Base-by-base conservation (phyloP, 2,888 invertebrate species). In the Odontocolon sp. region DNA sequence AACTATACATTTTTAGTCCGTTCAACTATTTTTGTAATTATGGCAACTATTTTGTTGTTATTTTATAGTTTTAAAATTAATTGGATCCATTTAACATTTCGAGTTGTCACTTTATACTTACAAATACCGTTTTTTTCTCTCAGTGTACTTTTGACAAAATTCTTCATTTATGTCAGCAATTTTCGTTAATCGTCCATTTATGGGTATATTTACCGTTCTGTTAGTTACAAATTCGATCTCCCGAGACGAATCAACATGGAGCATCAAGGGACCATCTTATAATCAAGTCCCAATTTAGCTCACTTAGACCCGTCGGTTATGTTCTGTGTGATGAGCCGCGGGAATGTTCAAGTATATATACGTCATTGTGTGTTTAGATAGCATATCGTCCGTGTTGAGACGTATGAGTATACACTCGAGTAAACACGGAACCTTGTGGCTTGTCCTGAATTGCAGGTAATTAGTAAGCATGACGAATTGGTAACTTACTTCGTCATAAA, bases 401-500 rank as follows among this genome's bases (percentile, higher is more conserved):
- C n/a, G 31, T n/a, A 36, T 45, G 36, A 45, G 21, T 52, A 31
- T 54, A 31, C 26, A 36, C 33, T 36, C 33, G 26, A 64, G 64
- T 38, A 28, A 64, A 21, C 38, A 33, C 16, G 8, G 54, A 2
- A 21, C 16, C 18, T n/a, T n/a, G 33, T 54, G 54, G 3, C 18
- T 54, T 54, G 33, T 54, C 31, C 54, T n/a, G 18, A 64, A 68
- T 68, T 68, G 3, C 77, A 82, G 81, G 75, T 47, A 40, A 82
- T 85, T 21, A 61, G 68, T 36, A 82, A 83, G 45, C 76, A 80
- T 2, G 84, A 92, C 70, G 91, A 94, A 93, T 87, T 94, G 11
- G 91, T 95, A 0, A 94, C 95, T 0, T 93, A 93, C 83, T 95
- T 94, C 84, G 92, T 95, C 3, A 94, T 95, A 92, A 94, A 94